Base-by-base conservation (phyloP, 2,113 vertebrate species). In the Brachirus orientalis region DNA sequence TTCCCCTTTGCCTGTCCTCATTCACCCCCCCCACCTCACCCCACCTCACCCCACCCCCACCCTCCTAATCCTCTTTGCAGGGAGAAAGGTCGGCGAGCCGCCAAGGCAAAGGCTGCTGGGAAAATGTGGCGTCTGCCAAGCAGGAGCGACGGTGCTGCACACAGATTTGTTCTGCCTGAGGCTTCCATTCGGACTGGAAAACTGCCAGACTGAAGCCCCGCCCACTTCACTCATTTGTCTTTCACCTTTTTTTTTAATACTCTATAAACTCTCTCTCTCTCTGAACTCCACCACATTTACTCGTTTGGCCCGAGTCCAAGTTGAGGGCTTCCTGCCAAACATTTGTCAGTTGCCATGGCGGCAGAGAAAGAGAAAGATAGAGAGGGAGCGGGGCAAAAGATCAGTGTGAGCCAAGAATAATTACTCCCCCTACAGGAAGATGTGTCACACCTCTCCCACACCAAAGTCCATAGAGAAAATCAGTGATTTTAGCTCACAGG, bases 41-140 rank as follows among this genome's bases (percentile, higher is more conserved):
- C n/a, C n/a, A n/a, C 6, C 9, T 12, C 8, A 93, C 92, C 87
- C 51, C 33, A 7, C 8, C 18, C 13, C 28, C 28, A 28, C 28
- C 93, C 90, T 91, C 63, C 92, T 95, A 95, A 95, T 96, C 95
- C 94, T 94, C 93, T 96, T 95, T 95, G 95, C 94, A 94, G 93
- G 93, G 87, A 94, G 93, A 93, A 72, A 72, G 72, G 90, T 94
- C 94, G 95, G 96, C 93, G 79, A 54, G 84, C 88, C 63, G 95
- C 95, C 95, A 96, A 95, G 92, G 91, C 93, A 92, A 94, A 92
- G 95, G 92, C 93, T 96, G 94, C 94, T 96, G 96, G 96, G 96
- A 97, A 97, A 94, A 92, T 82, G 69, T 14, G 54, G 71, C 45
- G 12, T 93, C 87, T 95, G 96, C 95, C 96, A 98, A 95, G 91